Base-by-base conservation (phyloP, 2,797 vertebrate species). In the Manis javanica region DNA sequence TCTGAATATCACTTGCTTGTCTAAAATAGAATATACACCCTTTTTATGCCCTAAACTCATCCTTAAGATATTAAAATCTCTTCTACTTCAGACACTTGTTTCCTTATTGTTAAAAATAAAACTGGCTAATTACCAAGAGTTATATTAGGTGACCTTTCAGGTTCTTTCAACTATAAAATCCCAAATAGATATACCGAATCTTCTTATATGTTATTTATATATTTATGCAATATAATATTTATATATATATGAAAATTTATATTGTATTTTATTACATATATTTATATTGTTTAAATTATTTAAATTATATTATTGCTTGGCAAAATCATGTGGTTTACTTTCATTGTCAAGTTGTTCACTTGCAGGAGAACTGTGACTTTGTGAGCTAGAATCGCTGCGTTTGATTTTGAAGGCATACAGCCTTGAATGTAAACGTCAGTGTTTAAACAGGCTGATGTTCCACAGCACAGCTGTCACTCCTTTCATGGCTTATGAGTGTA, bases 61-160 rank as follows among this genome's bases (percentile, higher is more conserved):
- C 57, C n/a, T 81, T 49, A 88, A 79, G 64, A 63, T 95, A 85
- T 79, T 87, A 85, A 88, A 93, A 10, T 86, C 42, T 64, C 55
- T 85, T 94, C 14, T 74, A 39, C 59, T 93, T 55, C 74, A 90
- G 37, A 49, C 10, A 88, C 68, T 9, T 34, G 10, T 39, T 51
- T 95, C 68, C 15, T 95, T 89, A 85, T 34, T 94, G 31, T 78
- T 87, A 81, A 87, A 90, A 82, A 77, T 34, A 71, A 75, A 83
- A 26, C 59, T 42, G 23, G 42, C 77, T 49, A 64, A 68, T 46
- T 83, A 77, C 34, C 57, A 39, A 23, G 39, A 74, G 10, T 87
- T 94, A 87, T 21, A 75, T 61, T 82, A 63, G 61, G 46, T 71
- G 46, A 51, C 3, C 53, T 77, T 89, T 64, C 78, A 71, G 23